phyloP scores from a whole-genome alignment of 2,888 invertebrate genomes.

The Sabatieria punctata region DNA sequence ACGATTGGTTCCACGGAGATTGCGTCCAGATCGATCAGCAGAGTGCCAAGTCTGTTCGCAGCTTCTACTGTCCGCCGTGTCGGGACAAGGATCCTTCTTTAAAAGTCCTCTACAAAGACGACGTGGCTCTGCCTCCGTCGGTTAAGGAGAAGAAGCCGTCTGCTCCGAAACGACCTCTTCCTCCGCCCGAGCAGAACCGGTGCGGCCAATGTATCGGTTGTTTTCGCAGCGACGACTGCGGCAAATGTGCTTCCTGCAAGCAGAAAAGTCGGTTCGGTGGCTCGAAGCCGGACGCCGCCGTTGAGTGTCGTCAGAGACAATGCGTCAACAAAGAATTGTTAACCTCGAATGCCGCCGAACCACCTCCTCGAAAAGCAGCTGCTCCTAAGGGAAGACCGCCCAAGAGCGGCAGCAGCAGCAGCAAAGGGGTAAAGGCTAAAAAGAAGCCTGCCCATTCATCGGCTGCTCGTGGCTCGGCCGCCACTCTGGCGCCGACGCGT shows the following conservation, averaged over 20 bases:
- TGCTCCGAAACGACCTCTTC: no score
- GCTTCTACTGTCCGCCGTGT: constrained; percentile 55
- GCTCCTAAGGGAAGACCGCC: no score
- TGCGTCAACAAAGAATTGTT: not conserved
- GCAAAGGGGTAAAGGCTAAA: not conserved
- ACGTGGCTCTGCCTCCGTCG: no score
- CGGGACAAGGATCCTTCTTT: constrained; percentile 12
- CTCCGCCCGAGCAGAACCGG: no score
- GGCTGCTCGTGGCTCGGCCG: not conserved
- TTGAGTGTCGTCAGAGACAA: not conserved
- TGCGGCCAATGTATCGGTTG: constrained; percentile 66
- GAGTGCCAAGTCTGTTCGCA: constrained; percentile 69
- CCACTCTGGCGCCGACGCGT: not conserved
- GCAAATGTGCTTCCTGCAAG: constrained; percentile 46
- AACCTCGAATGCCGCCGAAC: not conserved
- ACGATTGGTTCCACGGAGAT: constrained; percentile 97
- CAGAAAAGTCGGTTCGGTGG: constrained; percentile 16
- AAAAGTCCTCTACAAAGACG: no score
- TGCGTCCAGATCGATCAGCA: constrained; percentile 85
- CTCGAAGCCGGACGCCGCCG: not conserved
- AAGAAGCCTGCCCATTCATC: no score
- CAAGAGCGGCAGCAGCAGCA: no score
- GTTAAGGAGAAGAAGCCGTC: no score
- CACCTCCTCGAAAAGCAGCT: not conserved
- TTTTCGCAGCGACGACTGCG: constrained; percentile 50